Evolutionary conservation across 2,888 invertebrate genomes (phyloP).

Genomic region (Lasioglossum vierecki): DNA sequence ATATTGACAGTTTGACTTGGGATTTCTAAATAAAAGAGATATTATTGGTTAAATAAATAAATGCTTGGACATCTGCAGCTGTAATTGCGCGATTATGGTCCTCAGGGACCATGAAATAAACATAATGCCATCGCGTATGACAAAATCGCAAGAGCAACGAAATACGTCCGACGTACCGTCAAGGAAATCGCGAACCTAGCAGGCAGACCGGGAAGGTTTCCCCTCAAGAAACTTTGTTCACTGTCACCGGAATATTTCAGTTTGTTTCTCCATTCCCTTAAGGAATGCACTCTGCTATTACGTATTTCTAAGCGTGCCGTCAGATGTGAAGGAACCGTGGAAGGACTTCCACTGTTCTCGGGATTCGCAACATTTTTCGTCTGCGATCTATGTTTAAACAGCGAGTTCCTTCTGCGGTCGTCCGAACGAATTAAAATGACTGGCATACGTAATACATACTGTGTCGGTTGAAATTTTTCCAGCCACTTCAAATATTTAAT

Average conservation of each 20-base stretch:
- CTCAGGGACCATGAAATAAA: slow-evolving; percentile 25
- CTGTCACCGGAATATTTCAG: slow-evolving; percentile 64
- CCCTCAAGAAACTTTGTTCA: slow-evolving; percentile 53
- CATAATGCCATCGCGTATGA: slow-evolving; percentile 25
- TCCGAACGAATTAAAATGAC: neutral
- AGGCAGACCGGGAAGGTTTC: slow-evolving; percentile 39
- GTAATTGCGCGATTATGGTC: neutral
- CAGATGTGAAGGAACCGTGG: slow-evolving; percentile 13
- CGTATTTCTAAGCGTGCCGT: slow-evolving; percentile 24
- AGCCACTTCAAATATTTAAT: neutral
- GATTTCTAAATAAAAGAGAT: neutral
- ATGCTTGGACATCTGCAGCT: neutral
- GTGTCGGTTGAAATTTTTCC: neutral
- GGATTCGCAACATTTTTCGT: slow-evolving; percentile 12
- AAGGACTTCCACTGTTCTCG: slow-evolving; percentile 5
- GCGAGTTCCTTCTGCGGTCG: neutral
- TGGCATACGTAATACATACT: neutral
- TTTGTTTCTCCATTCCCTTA: slow-evolving; percentile 54
- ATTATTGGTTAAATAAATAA: neutral
- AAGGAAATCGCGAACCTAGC: slow-evolving; percentile 20
- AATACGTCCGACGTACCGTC: slow-evolving; percentile 31
- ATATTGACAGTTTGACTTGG: no score
- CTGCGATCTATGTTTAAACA: neutral
- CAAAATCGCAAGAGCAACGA: slow-evolving; percentile 34
- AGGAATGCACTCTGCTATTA: slow-evolving; percentile 55